Base-by-base conservation (phyloP, 2,113 vertebrate species). In the Miniopterus natalensis region DNA sequence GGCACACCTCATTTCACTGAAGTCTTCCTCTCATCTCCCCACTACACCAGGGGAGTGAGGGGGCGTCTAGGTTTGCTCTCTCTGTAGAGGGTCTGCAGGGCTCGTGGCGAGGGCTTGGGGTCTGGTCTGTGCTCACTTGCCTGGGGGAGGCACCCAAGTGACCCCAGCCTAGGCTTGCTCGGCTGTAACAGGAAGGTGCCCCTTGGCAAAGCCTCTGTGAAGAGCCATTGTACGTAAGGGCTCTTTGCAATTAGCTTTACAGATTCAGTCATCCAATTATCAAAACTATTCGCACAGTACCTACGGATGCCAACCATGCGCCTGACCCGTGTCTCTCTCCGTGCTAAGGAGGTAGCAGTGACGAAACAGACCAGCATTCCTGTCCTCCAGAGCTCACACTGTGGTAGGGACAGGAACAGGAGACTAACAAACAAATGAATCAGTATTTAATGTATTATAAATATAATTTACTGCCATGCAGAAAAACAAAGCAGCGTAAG, bases 271-370 rank as follows among this genome's bases (percentile, higher is more conserved):
- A 53, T 23, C 74, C 70, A 6, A 21, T n/a, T 81, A 63, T 20
- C 31, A 78, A 21, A 36, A 11, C 45, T 31, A 11, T 29, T 42
- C 0, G 10, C 51, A 57, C 59, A 15, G 59, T 5, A n/a, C 79
- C 66, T 53, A 31, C 1, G 3, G 10, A 10, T 12, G 3, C 29
- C 10, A 4, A 10, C 61, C n/a, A 5, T 0, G 10, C 61, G 21
- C 53, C 71, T 2, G 14, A 36, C 53, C 53, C 14, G 15, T 14
- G 5, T 42, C 14, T 15, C 65, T 87, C 86, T 14, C 27, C 13
- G 3, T 21, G 49, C n/a, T 51, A 31, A 47, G 63, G 18, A 53
- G 11, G 14, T 5, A 71, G 13, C 59, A 49, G 23, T 40, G 57
- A 47, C 21, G 25, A 68, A 73, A 27, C 31, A 55, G 49, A 15